A percentile compares a stretch with the other conserved stretches of the same genome.
phyloP scores from a whole-genome alignment of 2,888 invertebrate species.

The Drosophila maculinotata region DNA sequence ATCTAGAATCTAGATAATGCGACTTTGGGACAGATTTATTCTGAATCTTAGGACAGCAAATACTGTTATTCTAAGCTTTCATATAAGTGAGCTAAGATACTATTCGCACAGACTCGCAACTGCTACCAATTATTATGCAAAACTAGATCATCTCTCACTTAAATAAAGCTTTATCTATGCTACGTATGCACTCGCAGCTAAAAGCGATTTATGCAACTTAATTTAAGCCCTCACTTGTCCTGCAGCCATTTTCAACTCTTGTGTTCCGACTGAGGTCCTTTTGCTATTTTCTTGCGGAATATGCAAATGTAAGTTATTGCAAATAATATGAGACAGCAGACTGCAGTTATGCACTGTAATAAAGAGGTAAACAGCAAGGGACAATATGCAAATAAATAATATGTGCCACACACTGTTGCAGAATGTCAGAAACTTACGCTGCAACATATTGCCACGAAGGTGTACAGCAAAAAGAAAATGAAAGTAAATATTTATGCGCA shows the following conservation, averaged over 20 bases:
- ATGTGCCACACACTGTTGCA: constrained; percentile 36
- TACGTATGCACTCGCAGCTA: constrained; percentile 43
- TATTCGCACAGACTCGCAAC: not conserved
- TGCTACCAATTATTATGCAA: constrained; percentile 54
- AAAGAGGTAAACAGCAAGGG: constrained; percentile 44
- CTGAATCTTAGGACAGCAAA: no score
- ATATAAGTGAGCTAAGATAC: not conserved
- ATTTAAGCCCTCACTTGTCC: constrained; percentile 22
- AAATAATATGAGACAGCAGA: constrained; percentile 59
- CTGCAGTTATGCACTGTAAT: constrained; percentile 42
- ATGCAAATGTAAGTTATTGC: constrained; percentile 62
- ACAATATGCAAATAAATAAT: constrained; percentile 46
- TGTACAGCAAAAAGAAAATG: constrained; percentile 13
- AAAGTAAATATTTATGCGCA: constrained; percentile 17
- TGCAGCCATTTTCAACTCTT: constrained; percentile 11
- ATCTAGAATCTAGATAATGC: no score
- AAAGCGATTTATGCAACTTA: constrained; percentile 55
- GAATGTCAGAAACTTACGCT: constrained; percentile 16
- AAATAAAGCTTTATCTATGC: constrained; percentile 26
- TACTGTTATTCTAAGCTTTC: not conserved
- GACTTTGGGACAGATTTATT: no score
- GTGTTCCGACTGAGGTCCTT: constrained; percentile 11
- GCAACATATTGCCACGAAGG: constrained; percentile 14
- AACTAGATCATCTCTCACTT: constrained; percentile 11
- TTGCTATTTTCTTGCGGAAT: constrained; percentile 25